Conservation (phyloP, 2,888 invertebrate genomes). For the Notocelia uddmanniana region DNA sequence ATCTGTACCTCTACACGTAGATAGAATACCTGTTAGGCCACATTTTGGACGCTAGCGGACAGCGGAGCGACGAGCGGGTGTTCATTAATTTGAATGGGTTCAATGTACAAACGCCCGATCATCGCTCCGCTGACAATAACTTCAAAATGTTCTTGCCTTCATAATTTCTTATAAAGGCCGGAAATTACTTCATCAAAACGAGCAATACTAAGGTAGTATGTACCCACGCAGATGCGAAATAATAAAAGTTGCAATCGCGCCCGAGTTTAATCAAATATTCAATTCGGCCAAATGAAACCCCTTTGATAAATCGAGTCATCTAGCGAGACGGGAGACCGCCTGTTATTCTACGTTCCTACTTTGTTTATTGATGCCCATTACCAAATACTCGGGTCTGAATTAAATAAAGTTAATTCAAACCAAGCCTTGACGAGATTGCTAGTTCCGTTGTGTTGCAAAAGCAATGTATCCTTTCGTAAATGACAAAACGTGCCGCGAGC, state of each 20-base stretch:
- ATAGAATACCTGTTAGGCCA: not conserved
- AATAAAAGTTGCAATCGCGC: slow-evolving; percentile 59
- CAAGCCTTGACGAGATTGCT: slow-evolving; percentile 46
- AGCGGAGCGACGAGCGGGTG: too few species aligned
- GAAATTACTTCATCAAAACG: slow-evolving; percentile 37
- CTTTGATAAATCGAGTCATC: slow-evolving; percentile 71
- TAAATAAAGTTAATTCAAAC: slow-evolving; percentile 48
- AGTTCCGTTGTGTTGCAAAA: not conserved
- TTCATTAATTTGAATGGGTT: too few species aligned
- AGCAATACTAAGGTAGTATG: slow-evolving; percentile 18
- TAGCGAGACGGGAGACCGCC: slow-evolving; percentile 56
- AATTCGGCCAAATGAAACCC: slow-evolving; percentile 65
- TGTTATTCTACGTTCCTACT: slow-evolving; percentile 54
- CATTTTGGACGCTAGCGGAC: too few species aligned
- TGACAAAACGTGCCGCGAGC: slow-evolving; percentile 27
- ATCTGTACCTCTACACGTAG: not conserved
- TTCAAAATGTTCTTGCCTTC: slow-evolving; percentile 45
- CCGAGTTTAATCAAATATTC: slow-evolving; percentile 69
- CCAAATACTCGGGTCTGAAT: slow-evolving; percentile 54
- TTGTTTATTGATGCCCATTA: slow-evolving; percentile 66
- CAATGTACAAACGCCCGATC: too few species aligned
- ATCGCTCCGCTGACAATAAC: slow-evolving; percentile 26
- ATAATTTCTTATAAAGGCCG: slow-evolving; percentile 19
- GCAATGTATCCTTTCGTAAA: slow-evolving; percentile 17
- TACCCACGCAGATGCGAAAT: slow-evolving; percentile 50